Conservation (phyloP, 2,888 invertebrate genomes). For the Ptychoptera albimana region DNA sequence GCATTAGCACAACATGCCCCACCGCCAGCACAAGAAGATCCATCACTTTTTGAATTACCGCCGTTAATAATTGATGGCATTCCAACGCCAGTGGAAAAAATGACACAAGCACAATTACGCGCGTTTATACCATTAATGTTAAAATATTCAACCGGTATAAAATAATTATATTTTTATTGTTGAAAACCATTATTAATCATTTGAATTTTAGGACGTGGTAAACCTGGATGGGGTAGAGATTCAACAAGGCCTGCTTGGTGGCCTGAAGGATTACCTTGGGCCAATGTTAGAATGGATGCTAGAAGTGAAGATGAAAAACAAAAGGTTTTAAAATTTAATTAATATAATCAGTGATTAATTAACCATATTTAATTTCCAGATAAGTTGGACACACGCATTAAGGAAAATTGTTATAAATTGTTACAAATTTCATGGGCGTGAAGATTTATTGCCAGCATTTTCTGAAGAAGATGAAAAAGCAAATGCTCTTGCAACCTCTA, state of each 20-base stretch:
- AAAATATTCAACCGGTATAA: conserved; percentile 82
- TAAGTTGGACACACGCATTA: conserved; percentile 95
- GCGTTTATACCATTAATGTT: conserved; percentile 97
- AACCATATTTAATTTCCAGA: conserved; percentile 38
- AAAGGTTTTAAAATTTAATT: conserved; percentile 46
- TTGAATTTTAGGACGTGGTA: conserved; percentile 48
- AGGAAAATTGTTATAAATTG: conserved; percentile 95
- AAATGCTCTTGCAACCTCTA: conserved; percentile 33
- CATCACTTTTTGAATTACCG: conserved; percentile 86
- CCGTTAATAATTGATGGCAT: conserved; percentile 94
- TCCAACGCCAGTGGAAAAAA: conserved; percentile 96
- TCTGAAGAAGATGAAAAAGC: conserved; percentile 79
- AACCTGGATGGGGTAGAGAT: conserved; percentile 95
- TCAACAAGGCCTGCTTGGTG: conserved; percentile 95
- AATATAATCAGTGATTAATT: not conserved
- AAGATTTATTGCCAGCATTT: conserved; percentile 88
- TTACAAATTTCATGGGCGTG: conserved; percentile 93
- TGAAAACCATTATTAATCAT: conserved; percentile 8
- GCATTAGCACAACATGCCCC: conserved; percentile 88
- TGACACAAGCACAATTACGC: conserved; percentile 93
- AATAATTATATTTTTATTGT: conserved; percentile 14
- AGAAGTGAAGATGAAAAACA: conserved; percentile 92
- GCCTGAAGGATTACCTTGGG: conserved; percentile 97
- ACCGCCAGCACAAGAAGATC: conserved; percentile 64
- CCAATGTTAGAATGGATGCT: conserved; percentile 95